Evolutionary conservation across 2,888 invertebrate species (phyloP), one percentile per base, ranked within the genome.

Genomic region (Pecten maximus): DNA sequence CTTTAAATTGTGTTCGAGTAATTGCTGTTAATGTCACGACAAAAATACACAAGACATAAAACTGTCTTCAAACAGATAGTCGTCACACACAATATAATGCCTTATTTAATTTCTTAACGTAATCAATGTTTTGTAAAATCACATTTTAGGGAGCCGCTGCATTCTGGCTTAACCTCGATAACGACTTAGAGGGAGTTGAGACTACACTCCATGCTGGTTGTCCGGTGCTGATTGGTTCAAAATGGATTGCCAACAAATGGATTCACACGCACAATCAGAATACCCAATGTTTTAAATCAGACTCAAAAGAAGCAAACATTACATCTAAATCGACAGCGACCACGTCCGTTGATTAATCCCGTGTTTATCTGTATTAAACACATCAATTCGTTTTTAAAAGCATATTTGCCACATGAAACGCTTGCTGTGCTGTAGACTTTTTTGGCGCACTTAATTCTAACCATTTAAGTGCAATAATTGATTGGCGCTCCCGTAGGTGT

Each of bases 171-270:
- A 99, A 99, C 97, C 97, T 99, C 93, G 98, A 98, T 96, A 98
- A 98, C 0, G 98, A 98, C 92, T 99, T 99, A 0, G 98, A 98
- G 95, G 99, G 99, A 2, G 98, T 99, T 97, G 97, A 98, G 93
- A 97, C 98, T 94, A 99, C 99, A 0, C 97, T 99, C 90, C 99
- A 99, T 97, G 99, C 99, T 0, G 99, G 99, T 88, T 99, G 99
- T 97, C 99, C 99, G 0, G 99, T 99, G 74, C 97, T 99, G 19
- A 98, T 98, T 3, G 99, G 99, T 89, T 98, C 98, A 74, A 99
- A 99, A 97, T 99, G 99, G 99, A 74, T 74, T 74, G 74, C 74
- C 35, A 74, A 74, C 74, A 74, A 74, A 28, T 74, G 74, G 74
- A 74, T 74, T 35, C 74, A 74, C 35, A 74, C 74, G 3, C 28